Conservation (phyloP, 2,797 vertebrate genomes). For the Chiroxiphia lanceolata region DNA sequence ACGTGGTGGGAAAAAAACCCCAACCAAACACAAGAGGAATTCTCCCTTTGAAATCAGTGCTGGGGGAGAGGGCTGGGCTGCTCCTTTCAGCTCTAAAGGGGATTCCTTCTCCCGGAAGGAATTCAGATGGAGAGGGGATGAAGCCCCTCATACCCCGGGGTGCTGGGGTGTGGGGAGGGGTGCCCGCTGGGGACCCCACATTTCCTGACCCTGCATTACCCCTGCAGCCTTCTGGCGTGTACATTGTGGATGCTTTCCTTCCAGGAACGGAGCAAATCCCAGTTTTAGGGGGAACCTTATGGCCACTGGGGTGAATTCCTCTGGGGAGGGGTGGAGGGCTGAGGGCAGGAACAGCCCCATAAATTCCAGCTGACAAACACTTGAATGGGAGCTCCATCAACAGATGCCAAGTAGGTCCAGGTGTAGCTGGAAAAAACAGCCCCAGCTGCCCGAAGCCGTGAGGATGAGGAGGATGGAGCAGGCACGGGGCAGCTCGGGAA, state of each 20-base stretch:
- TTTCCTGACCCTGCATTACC: fast-evolving
- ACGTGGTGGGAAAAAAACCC: background rate
- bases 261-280: background rate
- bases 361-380: background rate
- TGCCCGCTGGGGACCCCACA: fast-evolving
- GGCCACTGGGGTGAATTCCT: background rate
- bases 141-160: fast-evolving
- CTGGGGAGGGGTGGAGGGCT: background rate
- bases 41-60: background rate
- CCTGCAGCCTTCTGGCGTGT: background rate
- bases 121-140: fast-evolving
- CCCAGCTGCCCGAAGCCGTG: background rate
- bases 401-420: background rate
- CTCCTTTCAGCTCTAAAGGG: background rate
- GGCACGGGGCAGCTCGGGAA: background rate
- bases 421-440: background rate
- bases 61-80: background rate
- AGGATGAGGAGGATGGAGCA: background rate
- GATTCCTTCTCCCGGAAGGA: background rate
- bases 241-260: fast-evolving
- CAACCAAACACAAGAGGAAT: background rate
- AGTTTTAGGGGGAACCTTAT: background rate
- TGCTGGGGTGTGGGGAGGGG: background rate
- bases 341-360: background rate
- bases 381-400: background rate